Evolutionary conservation across 1,140 invertebrate species (phyloP).

Genomic region (Epicauta chinensis): DNA sequence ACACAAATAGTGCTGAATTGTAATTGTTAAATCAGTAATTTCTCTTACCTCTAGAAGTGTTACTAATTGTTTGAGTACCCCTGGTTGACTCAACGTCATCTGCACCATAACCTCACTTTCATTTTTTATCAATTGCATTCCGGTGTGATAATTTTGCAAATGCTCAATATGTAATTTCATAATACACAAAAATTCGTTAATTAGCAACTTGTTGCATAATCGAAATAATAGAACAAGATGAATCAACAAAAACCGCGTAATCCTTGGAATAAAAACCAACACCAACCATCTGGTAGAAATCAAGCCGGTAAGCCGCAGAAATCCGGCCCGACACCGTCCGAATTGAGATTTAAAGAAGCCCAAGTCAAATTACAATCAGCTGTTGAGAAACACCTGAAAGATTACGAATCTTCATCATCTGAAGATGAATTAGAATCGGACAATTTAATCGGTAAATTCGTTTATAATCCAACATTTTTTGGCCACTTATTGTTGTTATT

Average conservation of each 20-base stretch:
- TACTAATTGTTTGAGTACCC: too few species aligned
- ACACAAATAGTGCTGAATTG: too few species aligned
- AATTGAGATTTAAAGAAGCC: constrained; percentile 49
- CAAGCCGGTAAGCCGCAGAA: not conserved
- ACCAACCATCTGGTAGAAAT: not conserved
- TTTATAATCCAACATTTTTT: constrained; percentile 33
- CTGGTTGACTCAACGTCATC: too few species aligned
- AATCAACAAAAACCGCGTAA: constrained; percentile 1
- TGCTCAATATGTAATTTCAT: too few species aligned
- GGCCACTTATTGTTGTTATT: constrained; percentile 31
- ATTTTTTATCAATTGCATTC: too few species aligned
- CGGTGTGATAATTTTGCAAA: too few species aligned
- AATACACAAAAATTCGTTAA: too few species aligned
- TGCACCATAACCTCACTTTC: too few species aligned
- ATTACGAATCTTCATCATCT: constrained; percentile 51
- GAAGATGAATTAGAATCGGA: constrained; percentile 50
- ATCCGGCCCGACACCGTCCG: constrained; percentile 4
- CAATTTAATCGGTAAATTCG: constrained; percentile 45
- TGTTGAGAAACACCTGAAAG: constrained; percentile 52
- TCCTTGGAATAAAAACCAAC: constrained; percentile 4
- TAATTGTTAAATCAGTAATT: too few species aligned
- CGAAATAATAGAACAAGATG: too few species aligned
- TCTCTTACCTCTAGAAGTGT: too few species aligned
- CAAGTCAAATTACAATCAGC: constrained; percentile 54
- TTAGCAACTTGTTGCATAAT: too few species aligned